A percentile compares a stretch with the other conserved stretches of the same genome.
These are phyloP conservation scores for Apodemia hepburni DNA, from an alignment of 2,888 invertebrate species.

Conservation along the genomic window DNA sequence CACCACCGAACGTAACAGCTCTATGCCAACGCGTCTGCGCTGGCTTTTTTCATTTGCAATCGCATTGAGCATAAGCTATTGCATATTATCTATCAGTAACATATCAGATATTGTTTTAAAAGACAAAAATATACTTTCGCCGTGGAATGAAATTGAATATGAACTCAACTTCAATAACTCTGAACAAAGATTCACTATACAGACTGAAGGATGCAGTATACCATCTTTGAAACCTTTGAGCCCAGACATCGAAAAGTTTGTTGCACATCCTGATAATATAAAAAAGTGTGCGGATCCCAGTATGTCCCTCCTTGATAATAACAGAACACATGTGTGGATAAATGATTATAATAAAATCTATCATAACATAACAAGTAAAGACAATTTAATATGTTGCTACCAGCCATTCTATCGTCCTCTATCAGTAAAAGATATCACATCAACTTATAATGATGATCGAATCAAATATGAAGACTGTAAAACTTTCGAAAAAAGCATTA, in stretches of 20 bases:
- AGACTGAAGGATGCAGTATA: slow-evolving; percentile 82
- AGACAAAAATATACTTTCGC: slow-evolving; percentile 23
- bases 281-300: slow-evolving; percentile 60
- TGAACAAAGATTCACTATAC: slow-evolving; percentile 55
- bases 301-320: slow-evolving; percentile 73
- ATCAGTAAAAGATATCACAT: slow-evolving; percentile 49
- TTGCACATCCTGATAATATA: slow-evolving; percentile 58
- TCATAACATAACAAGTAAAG: slow-evolving; percentile 63
- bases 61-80: slow-evolving; percentile 38
- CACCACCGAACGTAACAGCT: slow-evolving; percentile 24
- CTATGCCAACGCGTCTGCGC: slow-evolving; percentile 35
- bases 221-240: slow-evolving; percentile 80
- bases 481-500: slow-evolving; percentile 51
- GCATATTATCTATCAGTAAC: slow-evolving; percentile 36
- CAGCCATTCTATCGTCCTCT: slow-evolving; percentile 67
- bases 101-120: slow-evolving; percentile 29
- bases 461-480: slow-evolving; percentile 61
- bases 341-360: slow-evolving; percentile 52
- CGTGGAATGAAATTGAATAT: slow-evolving; percentile 18
- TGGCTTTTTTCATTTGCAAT: slow-evolving; percentile 40
- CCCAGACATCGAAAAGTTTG: slow-evolving; percentile 61
- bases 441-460: slow-evolving; percentile 51
- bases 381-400: slow-evolving; percentile 78
- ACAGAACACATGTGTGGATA: slow-evolving; percentile 76
- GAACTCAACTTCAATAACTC: slow-evolving; percentile 17